phyloP scores from a whole-genome alignment of 1,140 invertebrate species.

The Panagrolaimus sp. region DNA sequence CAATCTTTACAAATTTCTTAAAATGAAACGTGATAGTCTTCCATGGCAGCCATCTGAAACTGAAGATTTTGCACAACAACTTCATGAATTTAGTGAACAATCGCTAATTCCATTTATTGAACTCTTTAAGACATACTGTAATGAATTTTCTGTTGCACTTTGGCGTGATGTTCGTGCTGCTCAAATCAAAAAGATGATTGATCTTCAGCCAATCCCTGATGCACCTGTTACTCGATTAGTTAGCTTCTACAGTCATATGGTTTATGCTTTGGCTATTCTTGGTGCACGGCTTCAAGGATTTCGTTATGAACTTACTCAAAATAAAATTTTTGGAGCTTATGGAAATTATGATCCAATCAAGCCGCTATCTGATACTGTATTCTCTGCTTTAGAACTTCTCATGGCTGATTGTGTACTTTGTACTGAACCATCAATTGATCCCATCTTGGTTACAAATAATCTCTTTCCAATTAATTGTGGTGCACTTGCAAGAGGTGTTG shows the following conservation, averaged over 20 bases:
- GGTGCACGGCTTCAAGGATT: slow-evolving; percentile 52
- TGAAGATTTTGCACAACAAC: slow-evolving; percentile 19
- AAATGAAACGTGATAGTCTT: background rate
- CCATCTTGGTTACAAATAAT: slow-evolving; percentile 47
- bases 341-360: slow-evolving; percentile 46
- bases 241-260: slow-evolving; percentile 42
- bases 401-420: slow-evolving; percentile 47
- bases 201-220: slow-evolving; percentile 43
- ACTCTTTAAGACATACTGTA: slow-evolving; percentile 54
- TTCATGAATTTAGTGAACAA: slow-evolving; percentile 32
- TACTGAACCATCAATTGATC: slow-evolving; percentile 45
- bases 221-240: slow-evolving; percentile 44
- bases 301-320: slow-evolving; percentile 47
- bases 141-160: slow-evolving; percentile 44
- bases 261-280: slow-evolving; percentile 43
- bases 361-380: slow-evolving; percentile 51
- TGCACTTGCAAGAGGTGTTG: slow-evolving; percentile 24
- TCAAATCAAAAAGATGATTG: slow-evolving; percentile 47
- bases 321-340: slow-evolving; percentile 45
- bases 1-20: slow-evolving; percentile 2
- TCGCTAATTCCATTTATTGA: slow-evolving; percentile 53
- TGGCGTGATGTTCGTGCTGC: slow-evolving; percentile 48
- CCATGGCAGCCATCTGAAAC: slow-evolving; percentile 14
- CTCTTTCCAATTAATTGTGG: slow-evolving; percentile 49
- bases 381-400: slow-evolving; percentile 52